Conservation (phyloP, 2,113 vertebrate genomes). For the Lophius piscatorius region DNA sequence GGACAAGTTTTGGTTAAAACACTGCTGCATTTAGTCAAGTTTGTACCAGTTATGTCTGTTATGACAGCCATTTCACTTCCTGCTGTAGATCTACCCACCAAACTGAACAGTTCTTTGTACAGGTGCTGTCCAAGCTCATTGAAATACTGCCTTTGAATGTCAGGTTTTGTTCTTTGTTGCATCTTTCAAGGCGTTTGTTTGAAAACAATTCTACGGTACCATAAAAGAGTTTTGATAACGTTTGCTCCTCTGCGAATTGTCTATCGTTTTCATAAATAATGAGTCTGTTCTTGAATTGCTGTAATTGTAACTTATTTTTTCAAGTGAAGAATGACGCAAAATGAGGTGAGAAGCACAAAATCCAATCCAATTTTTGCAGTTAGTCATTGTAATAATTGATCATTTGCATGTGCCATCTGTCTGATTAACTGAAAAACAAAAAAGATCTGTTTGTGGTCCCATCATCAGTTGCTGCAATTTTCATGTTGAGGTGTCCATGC, state of each 20-base stretch:
- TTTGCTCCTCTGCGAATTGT: background rate
- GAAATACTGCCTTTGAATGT: slow-evolving; percentile 43
- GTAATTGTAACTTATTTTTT: slow-evolving; percentile 7
- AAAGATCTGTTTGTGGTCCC: no score
- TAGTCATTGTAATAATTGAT: no score
- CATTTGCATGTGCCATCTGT: no score
- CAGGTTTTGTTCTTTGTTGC: background rate
- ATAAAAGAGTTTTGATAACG: background rate
- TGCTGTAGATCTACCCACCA: slow-evolving; percentile 14
- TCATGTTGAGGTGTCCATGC: no score
- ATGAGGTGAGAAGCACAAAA: background rate
- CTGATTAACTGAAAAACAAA: no score
- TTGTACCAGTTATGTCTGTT: slow-evolving; percentile 15
- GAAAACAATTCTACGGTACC: slow-evolving; percentile 1
- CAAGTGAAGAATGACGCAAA: slow-evolving; percentile 13
- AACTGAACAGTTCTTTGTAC: slow-evolving; percentile 24
- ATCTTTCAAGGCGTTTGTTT: slow-evolving; percentile 13
- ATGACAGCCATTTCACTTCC: slow-evolving; percentile 40
- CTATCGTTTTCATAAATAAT: slow-evolving; percentile 27
- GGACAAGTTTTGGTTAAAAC: slow-evolving; percentile 8
- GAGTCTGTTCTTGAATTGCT: slow-evolving; percentile 20
- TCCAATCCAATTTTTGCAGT: no score
- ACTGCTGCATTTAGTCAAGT: slow-evolving; percentile 29
- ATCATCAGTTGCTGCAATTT: no score
- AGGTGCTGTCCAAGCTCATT: slow-evolving; percentile 21